Percentiles rank a stretch among this genome's conserved stretches.
Conservation (phyloP, 2,888 invertebrate species). For the Heliothis peltigera region DNA sequence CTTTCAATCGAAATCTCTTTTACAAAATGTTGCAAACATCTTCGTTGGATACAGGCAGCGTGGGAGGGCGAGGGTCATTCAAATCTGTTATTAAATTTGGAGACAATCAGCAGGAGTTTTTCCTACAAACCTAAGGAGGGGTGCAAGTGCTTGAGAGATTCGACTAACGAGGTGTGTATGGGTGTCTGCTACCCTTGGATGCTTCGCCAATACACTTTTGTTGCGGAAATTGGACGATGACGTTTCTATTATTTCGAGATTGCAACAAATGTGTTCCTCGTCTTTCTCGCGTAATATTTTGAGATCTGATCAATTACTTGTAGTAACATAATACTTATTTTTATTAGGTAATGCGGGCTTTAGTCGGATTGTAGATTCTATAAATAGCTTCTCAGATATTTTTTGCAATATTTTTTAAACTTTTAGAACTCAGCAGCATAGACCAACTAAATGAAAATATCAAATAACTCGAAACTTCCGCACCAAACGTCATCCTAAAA, state of each 20-base stretch:
- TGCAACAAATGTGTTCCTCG: background rate
- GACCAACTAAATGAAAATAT: too few relatives aligned
- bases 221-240: constrained; percentile 24
- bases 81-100: constrained; percentile 84
- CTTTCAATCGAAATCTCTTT: constrained; percentile 48
- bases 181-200: constrained; percentile 17
- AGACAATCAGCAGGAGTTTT: constrained; percentile 76
- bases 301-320: too few relatives aligned
- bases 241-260: constrained; percentile 11
- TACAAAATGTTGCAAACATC: constrained; percentile 41
- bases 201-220: constrained; percentile 14
- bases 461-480: too few relatives aligned
- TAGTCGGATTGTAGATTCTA: too few relatives aligned
- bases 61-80: constrained; percentile 70
- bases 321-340: too few relatives aligned
- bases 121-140: constrained; percentile 54
- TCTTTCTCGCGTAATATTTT: background rate
- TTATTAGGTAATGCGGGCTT: too few relatives aligned
- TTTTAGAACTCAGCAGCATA: too few relatives aligned
- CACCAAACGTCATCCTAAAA: background rate
- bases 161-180: constrained; percentile 54
- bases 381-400: too few relatives aligned
- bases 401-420: too few relatives aligned
- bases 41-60: constrained; percentile 16
- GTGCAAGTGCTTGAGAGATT: constrained; percentile 61